Base-by-base conservation (phyloP, 2,113 vertebrate species). In the Melospiza melodia region DNA sequence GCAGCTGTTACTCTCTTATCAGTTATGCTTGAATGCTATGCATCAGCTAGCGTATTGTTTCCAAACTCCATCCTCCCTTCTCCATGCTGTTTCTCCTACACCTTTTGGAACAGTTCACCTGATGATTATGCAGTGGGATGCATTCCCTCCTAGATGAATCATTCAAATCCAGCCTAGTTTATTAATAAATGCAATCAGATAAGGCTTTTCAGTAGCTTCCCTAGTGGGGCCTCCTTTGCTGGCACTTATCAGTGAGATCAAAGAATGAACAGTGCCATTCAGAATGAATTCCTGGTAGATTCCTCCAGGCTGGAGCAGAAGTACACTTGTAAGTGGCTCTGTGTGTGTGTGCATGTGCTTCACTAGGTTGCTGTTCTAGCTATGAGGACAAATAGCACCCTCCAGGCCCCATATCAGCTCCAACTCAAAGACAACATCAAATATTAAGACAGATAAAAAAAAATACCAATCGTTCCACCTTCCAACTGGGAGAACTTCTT, bases 101-200 rank as follows among this genome's bases (percentile, higher is more conserved):
- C 20, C 20, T 65, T 73, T 93, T 48, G 39, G 43, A 93, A 51
- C 9, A 84, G 35, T 77, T 94, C 49, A 52, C 84, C 62, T 89
- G 73, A 84, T 62, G 55, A 93, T 81, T 94, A 63, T 67, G 57
- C 58, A 87, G 89, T 61, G 44, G 52, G 77, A 68, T 92, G 57
- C 89, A 84, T 76, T 94, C 80, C 57, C 61, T 91, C 16, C 55
- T 83, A 61, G 63, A 85, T 94, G 93, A 94, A 62, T 94, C 89
- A 95, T 66, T 93, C 51, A 63, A 69, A 93, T 87, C 30, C 43
- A 93, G 17, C 33, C 75, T 41, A 54, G 33, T 6, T 93, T 90
- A 91, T 75, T 84, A 94, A 91, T 79, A 91, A 95, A 95, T 87
- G 51, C 63, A 86, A 94, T 85, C 82, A 94, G 89, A 95, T 85